A percentile compares a stretch with the other conserved stretches of the same genome.
Conservation (phyloP, 2,797 vertebrate genomes). For the Margarornis squamiger region DNA sequence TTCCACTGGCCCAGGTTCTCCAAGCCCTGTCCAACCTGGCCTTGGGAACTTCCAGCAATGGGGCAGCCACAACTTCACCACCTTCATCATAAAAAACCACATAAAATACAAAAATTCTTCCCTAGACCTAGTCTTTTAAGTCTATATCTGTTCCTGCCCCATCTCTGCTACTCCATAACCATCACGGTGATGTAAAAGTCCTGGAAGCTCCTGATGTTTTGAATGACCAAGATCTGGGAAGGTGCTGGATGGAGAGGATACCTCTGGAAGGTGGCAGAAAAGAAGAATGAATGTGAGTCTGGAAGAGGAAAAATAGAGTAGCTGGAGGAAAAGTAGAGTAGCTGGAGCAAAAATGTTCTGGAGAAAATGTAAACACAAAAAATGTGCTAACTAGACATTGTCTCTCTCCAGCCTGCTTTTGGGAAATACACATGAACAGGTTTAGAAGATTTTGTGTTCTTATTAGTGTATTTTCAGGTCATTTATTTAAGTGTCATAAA, state of each 20-base stretch:
- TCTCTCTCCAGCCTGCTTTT: background rate
- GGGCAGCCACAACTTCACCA: background rate
- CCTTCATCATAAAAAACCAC: rapidly evolving
- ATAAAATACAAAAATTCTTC: background rate
- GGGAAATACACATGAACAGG: constrained; percentile 14
- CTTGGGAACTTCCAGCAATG: background rate
- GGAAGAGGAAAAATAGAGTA: background rate
- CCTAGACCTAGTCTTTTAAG: background rate
- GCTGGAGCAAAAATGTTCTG: background rate
- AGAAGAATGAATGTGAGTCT: background rate
- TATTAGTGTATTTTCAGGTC: constrained; percentile 59
- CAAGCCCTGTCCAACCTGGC: rapidly evolving
- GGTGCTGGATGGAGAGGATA: background rate
- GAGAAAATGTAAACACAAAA: constrained; percentile 14
- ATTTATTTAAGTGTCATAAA: constrained; percentile 64
- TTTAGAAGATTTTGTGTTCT: constrained; percentile 14
- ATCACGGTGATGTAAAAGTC: background rate
- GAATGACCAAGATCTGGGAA: background rate
- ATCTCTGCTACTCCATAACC: background rate
- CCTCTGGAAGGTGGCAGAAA: background rate
- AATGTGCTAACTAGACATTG: constrained; percentile 10
- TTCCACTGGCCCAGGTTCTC: background rate
- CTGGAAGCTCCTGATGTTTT: background rate
- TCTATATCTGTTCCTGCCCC: background rate
- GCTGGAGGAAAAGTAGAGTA: background rate